Conservation (phyloP, 2,797 vertebrate genomes). For the Brachyrhaphis roseni region DNA sequence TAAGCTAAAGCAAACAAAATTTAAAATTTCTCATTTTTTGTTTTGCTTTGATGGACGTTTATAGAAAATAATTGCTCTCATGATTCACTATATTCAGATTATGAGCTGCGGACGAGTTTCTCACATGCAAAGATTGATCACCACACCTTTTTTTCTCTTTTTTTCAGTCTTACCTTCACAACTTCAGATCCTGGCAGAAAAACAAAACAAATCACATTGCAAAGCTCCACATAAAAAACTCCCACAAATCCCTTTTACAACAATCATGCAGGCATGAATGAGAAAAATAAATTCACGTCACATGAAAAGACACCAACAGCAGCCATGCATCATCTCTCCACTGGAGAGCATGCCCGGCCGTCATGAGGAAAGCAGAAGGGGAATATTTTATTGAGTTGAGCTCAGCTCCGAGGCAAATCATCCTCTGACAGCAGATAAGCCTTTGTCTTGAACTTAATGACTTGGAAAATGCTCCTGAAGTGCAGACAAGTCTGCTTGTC, state of each 20-base stretch:
- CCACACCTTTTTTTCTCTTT: slow-evolving; percentile 42
- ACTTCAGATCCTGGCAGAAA: slow-evolving; percentile 76
- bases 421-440: slow-evolving; percentile 62
- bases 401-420: slow-evolving; percentile 61
- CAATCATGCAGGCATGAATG: slow-evolving; percentile 51
- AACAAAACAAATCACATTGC: slow-evolving; percentile 66
- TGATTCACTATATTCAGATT: slow-evolving; percentile 50
- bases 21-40: neutral
- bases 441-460: slow-evolving; percentile 31
- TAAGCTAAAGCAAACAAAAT: slow-evolving; percentile 16
- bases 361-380: slow-evolving; percentile 47
- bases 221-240: slow-evolving; percentile 49
- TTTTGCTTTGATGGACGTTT: slow-evolving; percentile 14
- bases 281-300: slow-evolving; percentile 45
- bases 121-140: slow-evolving; percentile 72
- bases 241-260: slow-evolving; percentile 46
- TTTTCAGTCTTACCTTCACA: slow-evolving; percentile 76
- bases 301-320: slow-evolving; percentile 57
- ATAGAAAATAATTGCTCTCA: slow-evolving; percentile 33
- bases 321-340: slow-evolving; percentile 61
- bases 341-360: slow-evolving; percentile 34
- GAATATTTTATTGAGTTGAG: slow-evolving; percentile 45
- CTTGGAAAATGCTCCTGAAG: slow-evolving; percentile 53
- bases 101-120: slow-evolving; percentile 49
- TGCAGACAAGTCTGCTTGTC: slow-evolving; percentile 53